Conservation (phyloP, 2,113 vertebrate genomes). For the Epinephelus lanceolatus region DNA sequence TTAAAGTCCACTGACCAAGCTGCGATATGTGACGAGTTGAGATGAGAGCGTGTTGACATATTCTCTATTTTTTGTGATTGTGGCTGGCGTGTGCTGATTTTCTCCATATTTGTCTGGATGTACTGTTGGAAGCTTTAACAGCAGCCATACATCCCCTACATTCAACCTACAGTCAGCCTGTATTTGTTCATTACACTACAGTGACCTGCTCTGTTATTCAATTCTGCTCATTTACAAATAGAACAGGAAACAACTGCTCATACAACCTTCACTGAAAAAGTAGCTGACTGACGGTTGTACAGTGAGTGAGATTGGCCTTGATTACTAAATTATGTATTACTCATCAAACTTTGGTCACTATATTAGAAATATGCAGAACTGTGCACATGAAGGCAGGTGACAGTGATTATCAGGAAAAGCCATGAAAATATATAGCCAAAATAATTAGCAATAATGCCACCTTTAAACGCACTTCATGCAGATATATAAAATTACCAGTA, state of each 20-base stretch:
- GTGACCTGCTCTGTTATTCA: neutral
- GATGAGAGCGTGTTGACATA: too few species aligned
- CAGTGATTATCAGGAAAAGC: neutral
- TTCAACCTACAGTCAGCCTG: slow-evolving; percentile 9
- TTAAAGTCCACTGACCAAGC: too few species aligned
- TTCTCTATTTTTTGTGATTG: neutral
- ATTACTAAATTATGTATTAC: neutral
- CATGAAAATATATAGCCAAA: neutral
- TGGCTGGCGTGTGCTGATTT: neutral
- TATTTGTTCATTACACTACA: neutral
- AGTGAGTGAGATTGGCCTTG: neutral
- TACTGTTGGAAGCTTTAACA: neutral
- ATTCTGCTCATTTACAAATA: neutral
- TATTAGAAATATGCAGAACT: neutral
- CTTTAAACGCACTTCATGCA: too few species aligned
- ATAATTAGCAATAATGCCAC: too few species aligned
- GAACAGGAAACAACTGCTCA: neutral
- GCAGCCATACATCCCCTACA: neutral
- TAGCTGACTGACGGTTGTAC: neutral
- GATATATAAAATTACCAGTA: too few species aligned
- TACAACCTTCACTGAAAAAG: neutral
- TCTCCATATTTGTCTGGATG: neutral
- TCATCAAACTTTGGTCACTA: neutral
- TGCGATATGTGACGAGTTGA: too few species aligned
- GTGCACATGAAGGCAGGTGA: too few species aligned